Conservation (phyloP, 2,888 invertebrate genomes). For the Agrenia bidenticulata region DNA sequence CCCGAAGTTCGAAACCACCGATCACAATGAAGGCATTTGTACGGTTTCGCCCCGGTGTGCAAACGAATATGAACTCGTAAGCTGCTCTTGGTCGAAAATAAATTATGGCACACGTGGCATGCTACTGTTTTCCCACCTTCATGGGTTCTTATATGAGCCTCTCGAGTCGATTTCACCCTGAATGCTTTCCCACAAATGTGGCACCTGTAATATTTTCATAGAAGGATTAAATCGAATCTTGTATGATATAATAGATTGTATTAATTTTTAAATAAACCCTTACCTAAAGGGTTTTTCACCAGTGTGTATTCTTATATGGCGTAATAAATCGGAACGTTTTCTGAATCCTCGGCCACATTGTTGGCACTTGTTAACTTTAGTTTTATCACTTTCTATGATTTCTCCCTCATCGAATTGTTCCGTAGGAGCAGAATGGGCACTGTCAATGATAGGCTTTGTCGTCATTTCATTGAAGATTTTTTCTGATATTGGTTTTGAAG, state of each 20-base stretch:
- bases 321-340: slow-evolving; percentile 58
- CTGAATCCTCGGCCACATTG: slow-evolving; percentile 58
- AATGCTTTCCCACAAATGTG: slow-evolving; percentile 57
- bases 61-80: slow-evolving; percentile 75
- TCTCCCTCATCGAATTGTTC: background rate
- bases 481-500: no score
- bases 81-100: slow-evolving; percentile 67
- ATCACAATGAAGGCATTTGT: slow-evolving; percentile 80
- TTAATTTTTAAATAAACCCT: no score
- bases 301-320: slow-evolving; percentile 58
- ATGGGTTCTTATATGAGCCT: slow-evolving; percentile 65
- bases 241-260: no score
- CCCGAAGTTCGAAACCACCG: slow-evolving; percentile 67
- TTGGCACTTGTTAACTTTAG: slow-evolving; percentile 54
- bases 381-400: background rate
- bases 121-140: slow-evolving; percentile 62
- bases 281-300: slow-evolving; percentile 56
- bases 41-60: slow-evolving; percentile 78
- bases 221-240: no score
- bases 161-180: slow-evolving; percentile 67
- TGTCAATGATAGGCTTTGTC: no score
- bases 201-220: slow-evolving; percentile 35
- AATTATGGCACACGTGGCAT: slow-evolving; percentile 65
- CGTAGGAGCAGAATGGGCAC: no score
- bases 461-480: no score